Evolutionary conservation across 2,113 vertebrate genomes (phyloP).

Genomic region (Noturus placidus): DNA sequence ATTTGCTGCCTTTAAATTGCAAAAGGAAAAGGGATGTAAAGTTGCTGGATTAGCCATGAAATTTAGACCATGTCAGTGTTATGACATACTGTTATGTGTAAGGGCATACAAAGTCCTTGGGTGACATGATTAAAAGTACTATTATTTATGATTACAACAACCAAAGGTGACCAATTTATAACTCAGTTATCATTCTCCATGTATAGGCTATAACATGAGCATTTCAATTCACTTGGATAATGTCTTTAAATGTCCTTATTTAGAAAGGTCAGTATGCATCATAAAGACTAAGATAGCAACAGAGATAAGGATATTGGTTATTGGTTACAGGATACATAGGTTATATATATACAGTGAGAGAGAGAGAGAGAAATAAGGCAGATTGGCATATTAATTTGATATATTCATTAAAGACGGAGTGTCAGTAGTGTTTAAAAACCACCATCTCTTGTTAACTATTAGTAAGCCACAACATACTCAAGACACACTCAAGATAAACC

Average conservation of each 20-base stretch:
- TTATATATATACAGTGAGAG: too few species aligned
- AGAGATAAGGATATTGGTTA: background rate
- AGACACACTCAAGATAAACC: background rate
- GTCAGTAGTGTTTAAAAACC: background rate
- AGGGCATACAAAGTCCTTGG: background rate
- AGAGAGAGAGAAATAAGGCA: background rate
- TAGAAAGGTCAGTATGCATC: background rate
- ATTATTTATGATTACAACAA: background rate
- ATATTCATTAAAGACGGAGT: background rate
- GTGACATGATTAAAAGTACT: background rate
- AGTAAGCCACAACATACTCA: background rate
- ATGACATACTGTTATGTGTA: background rate
- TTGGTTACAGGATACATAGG: too few species aligned
- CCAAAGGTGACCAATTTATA: conserved; percentile 7
- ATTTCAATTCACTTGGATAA: background rate
- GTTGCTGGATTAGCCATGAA: background rate
- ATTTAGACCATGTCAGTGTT: background rate
- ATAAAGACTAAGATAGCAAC: background rate
- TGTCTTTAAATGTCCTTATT: background rate
- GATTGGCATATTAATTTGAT: background rate
- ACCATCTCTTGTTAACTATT: background rate
- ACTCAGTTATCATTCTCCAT: background rate
- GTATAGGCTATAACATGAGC: background rate
- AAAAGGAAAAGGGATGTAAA: background rate
- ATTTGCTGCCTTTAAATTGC: background rate